Evolutionary conservation across 2,888 invertebrate genomes (phyloP), one percentile per base, ranked within the genome.

Genomic region (Eupithecia subfuscata): DNA sequence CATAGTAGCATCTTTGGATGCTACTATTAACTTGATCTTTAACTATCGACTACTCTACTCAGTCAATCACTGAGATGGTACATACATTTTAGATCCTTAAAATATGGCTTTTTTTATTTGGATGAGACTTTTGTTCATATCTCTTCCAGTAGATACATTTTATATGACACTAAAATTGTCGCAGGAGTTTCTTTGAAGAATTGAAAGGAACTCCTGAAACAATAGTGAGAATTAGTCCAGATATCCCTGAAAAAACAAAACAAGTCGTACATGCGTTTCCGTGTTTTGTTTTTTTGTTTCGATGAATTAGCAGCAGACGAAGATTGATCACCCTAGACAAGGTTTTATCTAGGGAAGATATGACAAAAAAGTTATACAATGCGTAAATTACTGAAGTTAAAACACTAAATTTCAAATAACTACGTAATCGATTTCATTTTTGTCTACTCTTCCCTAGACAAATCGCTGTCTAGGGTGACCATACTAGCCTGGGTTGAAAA

Each of bases 171-270:
- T 3, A 56, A 56, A 56, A 52, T 4, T 9, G 22, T 56, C 4
- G 22, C 11, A 56, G 22, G 8, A 56, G 22, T 22, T 56, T 2
- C 52, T 52, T 52, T n/a, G 11, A 52, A 52, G 56, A 52, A 52
- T n/a, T 4, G 2, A 11, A n/a, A 52, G 8, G n/a, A 52, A 52
- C 9, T 52, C 9, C n/a, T 52, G n/a, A 11, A 52, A 56, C 56
- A 25, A 56, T 22, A 25, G 12, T 56, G 52, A n/a, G n/a, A 12
- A 22, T 30, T 52, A 12, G 56, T 56, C 22, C 3, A 12, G 22
- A 56, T 56, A 56, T 52, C 22, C 22, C 56, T 56, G 56, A 56
- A 56, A 45, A 52, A 22, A 48, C 22, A 56, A 56, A 56, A 56
- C 56, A 12, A 56, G n/a, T n/a, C 48, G n/a, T 52, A 52, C n/a